These are phyloP conservation scores for Hestina assimilis DNA, from an alignment of 1,140 invertebrate species.

Conservation along the genomic window DNA sequence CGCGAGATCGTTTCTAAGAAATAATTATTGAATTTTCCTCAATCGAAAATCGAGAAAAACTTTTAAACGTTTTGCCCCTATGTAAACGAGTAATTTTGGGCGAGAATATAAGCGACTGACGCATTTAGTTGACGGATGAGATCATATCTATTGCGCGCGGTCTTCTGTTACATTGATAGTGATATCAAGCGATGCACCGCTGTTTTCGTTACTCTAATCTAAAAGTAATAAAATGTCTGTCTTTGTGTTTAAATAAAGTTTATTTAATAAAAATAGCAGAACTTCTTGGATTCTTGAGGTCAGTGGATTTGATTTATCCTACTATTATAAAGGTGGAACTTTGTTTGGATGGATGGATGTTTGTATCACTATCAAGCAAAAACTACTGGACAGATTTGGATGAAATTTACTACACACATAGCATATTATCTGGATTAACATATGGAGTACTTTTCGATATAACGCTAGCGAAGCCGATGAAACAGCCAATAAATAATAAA, in stretches of 20 bases:
- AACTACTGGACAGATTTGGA: too few species aligned
- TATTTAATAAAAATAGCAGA: background rate
- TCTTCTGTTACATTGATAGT: background rate
- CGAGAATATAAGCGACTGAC: constrained; percentile 4
- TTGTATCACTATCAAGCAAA: too few species aligned
- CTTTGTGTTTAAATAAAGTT: background rate
- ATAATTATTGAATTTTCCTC: constrained; percentile 8
- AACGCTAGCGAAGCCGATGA: too few species aligned
- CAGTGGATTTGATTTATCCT: too few species aligned
- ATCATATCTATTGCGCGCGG: constrained; percentile 36
- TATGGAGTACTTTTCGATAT: too few species aligned
- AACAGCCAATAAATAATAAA: too few species aligned
- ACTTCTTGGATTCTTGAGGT: too few species aligned
- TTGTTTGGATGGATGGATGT: too few species aligned
- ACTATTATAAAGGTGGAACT: too few species aligned
- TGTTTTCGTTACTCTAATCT: background rate
- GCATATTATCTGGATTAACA: too few species aligned
- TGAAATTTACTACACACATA: too few species aligned
- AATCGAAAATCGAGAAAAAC: constrained; percentile 12
- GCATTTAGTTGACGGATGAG: constrained; percentile 30
- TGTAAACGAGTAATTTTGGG: background rate
- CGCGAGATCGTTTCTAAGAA: constrained; percentile 1
- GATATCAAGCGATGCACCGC: constrained; percentile 6
- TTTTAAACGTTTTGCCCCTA: background rate
- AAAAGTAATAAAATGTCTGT: background rate